Evolutionary conservation across 2,797 vertebrate genomes (phyloP).

Genomic region (Moxostoma hubbsi): DNA sequence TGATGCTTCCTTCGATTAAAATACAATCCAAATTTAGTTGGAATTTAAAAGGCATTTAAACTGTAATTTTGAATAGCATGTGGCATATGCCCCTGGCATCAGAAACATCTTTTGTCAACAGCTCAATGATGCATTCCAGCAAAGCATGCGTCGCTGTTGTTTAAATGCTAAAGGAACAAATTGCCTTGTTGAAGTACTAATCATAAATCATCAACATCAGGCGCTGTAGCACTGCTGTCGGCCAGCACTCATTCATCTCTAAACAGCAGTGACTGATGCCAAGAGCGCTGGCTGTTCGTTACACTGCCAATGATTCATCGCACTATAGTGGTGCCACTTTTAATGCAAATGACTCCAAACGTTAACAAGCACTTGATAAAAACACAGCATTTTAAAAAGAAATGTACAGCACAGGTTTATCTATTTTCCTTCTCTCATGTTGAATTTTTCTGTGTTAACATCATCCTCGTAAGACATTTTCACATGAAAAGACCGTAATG

Average conservation of each 20-base stretch:
- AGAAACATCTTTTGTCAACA: conserved; percentile 1
- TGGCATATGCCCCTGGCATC: too few relatives aligned
- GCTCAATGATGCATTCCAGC: conserved; percentile 5
- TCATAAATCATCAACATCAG: conserved; percentile 43
- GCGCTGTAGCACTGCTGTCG: background rate
- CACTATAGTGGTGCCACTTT: conserved; percentile 25
- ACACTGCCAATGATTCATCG: conserved; percentile 17
- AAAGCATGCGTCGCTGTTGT: background rate
- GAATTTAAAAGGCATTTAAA: too few relatives aligned
- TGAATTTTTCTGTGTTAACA: too few relatives aligned
- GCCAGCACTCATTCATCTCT: conserved; percentile 35
- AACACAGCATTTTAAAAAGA: conserved; percentile 27
- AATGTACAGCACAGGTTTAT: background rate
- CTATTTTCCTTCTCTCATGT: too few relatives aligned
- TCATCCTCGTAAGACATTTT: background rate
- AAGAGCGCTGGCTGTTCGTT: conserved; percentile 45
- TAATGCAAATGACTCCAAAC: conserved; percentile 22
- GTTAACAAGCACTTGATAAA: conserved; percentile 10
- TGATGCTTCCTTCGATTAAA: too few relatives aligned
- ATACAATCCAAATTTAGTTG: too few relatives aligned
- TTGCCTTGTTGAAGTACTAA: conserved; percentile 29
- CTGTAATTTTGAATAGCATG: too few relatives aligned
- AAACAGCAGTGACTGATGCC: conserved; percentile 64
- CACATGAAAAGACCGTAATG: too few relatives aligned
- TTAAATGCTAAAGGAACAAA: conserved; percentile 36